These are phyloP conservation scores for Eudorcas thomsonii DNA, from an alignment of 2,113 vertebrate genomes.

Conservation along the genomic window DNA sequence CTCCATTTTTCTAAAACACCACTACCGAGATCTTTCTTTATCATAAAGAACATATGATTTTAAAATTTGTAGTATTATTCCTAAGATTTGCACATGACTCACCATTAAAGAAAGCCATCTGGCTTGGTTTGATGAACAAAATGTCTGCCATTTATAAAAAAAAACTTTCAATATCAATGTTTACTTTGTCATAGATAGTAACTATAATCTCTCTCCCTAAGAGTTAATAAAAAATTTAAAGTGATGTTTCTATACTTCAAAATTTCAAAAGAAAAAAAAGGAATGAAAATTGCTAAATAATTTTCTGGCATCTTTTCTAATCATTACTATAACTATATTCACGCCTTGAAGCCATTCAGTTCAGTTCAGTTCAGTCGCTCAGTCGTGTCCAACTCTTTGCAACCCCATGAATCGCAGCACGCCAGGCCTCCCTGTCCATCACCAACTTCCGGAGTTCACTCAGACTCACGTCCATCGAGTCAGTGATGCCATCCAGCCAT, in stretches of 20 bases:
- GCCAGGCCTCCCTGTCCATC: too few species aligned
- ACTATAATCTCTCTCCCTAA: not conserved
- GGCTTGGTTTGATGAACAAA: not conserved
- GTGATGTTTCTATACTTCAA: not conserved
- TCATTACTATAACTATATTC: not conserved
- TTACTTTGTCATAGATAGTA: not conserved
- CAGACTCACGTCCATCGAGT: too few species aligned
- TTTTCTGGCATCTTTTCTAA: conserved; percentile 4
- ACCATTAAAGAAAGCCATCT: not conserved
- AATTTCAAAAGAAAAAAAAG: not conserved
- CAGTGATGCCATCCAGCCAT: too few species aligned
- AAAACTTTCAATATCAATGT: not conserved
- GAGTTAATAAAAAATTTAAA: not conserved
- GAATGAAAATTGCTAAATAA: not conserved
- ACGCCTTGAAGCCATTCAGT: not conserved
- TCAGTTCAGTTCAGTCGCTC: too few species aligned
- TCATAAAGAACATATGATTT: not conserved
- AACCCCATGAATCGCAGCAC: too few species aligned
- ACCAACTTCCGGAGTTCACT: too few species aligned
- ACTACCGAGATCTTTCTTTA: not conserved
- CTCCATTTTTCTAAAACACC: not conserved
- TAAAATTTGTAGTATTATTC: not conserved
- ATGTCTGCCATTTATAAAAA: not conserved
- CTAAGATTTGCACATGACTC: not conserved
- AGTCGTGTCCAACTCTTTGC: too few species aligned